A percentile compares a stretch with the other conserved stretches of the same genome.
Evolutionary conservation across 2,888 invertebrate genomes (phyloP).

Genomic region (Strigamia maritima): DNA sequence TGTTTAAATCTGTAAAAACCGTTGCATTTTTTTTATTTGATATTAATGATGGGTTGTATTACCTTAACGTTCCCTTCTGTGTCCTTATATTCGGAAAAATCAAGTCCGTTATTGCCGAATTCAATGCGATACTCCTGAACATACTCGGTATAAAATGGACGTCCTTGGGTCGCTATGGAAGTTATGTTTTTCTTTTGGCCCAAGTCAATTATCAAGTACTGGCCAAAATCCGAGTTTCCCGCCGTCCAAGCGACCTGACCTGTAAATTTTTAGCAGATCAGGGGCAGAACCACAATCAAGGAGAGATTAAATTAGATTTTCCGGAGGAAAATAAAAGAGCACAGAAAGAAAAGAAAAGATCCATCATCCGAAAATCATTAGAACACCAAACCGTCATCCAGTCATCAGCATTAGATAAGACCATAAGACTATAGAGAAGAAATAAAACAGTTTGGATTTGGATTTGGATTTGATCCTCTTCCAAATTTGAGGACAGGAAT

Average conservation of each 20-base stretch:
- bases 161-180: slow-evolving; percentile 82
- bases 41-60: not conserved
- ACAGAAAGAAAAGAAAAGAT: not conserved
- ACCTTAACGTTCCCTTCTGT: slow-evolving; percentile 83
- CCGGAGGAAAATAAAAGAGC: not conserved
- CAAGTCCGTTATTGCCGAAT: slow-evolving; percentile 85
- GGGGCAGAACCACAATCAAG: not conserved
- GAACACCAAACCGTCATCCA: too few species aligned
- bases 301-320: not conserved
- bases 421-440: too few species aligned
- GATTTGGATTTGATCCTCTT: too few species aligned
- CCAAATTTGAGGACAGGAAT: too few species aligned
- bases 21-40: not conserved
- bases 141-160: slow-evolving; percentile 83
- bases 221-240: slow-evolving; percentile 83
- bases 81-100: slow-evolving; percentile 85
- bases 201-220: slow-evolving; percentile 86
- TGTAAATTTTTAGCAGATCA: slow-evolving; percentile 55
- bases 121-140: slow-evolving; percentile 91
- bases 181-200: slow-evolving; percentile 84
- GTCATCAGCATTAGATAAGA: not conserved
- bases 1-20: too few species aligned
- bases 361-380: not conserved
- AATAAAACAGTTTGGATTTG: too few species aligned
- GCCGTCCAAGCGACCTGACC: slow-evolving; percentile 86